Evolutionary conservation across 2,113 vertebrate genomes (phyloP).

Genomic region (Thunnus maccoyii): DNA sequence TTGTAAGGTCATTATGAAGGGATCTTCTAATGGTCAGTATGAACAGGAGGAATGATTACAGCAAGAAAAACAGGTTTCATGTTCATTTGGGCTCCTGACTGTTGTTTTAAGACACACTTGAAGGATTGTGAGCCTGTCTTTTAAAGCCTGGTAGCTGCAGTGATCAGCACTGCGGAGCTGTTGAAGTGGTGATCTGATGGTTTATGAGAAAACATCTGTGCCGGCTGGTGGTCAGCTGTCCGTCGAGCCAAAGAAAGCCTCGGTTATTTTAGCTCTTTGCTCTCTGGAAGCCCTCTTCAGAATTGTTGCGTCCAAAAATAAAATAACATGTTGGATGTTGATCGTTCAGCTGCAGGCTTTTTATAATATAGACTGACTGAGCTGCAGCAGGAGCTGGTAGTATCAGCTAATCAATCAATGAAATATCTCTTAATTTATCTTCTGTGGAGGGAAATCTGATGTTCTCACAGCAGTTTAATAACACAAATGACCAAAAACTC

Average conservation of each 20-base stretch:
- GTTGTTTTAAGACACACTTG: too few relatives aligned
- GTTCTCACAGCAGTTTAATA: background rate
- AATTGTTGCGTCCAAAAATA: conserved; percentile 53
- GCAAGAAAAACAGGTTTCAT: too few relatives aligned
- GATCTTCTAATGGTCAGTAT: too few relatives aligned
- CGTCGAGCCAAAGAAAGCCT: conserved; percentile 38
- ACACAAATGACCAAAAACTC: too few relatives aligned
- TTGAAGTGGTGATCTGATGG: conserved; percentile 29
- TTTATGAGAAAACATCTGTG: conserved; percentile 57
- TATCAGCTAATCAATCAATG: background rate
- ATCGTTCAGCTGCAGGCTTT: conserved; percentile 20
- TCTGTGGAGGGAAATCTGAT: background rate
- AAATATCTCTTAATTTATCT: too few relatives aligned
- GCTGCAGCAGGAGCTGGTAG: background rate
- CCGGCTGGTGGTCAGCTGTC: conserved; percentile 22
- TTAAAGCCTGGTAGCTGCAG: conserved; percentile 6
- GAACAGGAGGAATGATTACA: too few relatives aligned
- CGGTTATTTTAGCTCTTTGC: conserved; percentile 45
- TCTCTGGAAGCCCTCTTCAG: background rate
- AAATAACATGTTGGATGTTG: conserved; percentile 8
- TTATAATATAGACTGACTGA: conserved; percentile 1
- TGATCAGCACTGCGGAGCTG: background rate
- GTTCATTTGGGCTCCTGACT: too few relatives aligned
- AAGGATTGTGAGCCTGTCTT: too few relatives aligned
- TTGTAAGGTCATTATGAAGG: too few relatives aligned